Conservation (phyloP, 2,113 vertebrate genomes). For the Climacteris rufus region DNA sequence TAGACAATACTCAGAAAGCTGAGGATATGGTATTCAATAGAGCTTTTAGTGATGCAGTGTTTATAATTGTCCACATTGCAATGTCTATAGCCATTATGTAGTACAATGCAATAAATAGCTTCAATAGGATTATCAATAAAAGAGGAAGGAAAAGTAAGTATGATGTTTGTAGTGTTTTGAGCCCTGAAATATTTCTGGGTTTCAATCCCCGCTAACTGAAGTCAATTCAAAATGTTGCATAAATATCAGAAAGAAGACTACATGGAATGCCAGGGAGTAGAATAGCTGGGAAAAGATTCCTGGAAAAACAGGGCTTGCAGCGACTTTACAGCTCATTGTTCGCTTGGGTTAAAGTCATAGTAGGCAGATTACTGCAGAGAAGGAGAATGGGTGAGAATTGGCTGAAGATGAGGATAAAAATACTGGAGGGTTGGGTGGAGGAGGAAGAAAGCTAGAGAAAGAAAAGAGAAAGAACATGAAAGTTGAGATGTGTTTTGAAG, state of each 20-base stretch:
- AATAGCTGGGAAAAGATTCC: background rate
- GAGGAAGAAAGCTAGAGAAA: background rate
- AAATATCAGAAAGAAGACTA: background rate
- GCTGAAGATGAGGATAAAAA: background rate
- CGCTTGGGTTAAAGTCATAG: background rate
- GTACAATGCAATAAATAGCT: background rate
- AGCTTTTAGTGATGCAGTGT: background rate
- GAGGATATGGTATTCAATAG: background rate
- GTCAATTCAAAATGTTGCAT: background rate
- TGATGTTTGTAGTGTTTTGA: background rate
- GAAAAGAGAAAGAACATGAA: background rate
- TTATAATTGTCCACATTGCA: background rate
- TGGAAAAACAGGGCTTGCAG: background rate
- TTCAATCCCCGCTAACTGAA: background rate
- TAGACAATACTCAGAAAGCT: background rate
- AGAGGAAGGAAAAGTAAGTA: background rate
- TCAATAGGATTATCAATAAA: background rate
- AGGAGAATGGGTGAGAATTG: background rate
- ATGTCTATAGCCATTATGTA: background rate
- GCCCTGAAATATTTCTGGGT: background rate
- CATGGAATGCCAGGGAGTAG: background rate
- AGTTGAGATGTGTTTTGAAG: background rate
- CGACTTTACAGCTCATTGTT: slow-evolving; percentile 13
- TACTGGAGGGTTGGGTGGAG: background rate
- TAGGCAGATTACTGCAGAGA: background rate